These are phyloP conservation scores for Nerophis lumbriciformis DNA, from an alignment of 2,113 vertebrate species.

Conservation along the genomic window DNA sequence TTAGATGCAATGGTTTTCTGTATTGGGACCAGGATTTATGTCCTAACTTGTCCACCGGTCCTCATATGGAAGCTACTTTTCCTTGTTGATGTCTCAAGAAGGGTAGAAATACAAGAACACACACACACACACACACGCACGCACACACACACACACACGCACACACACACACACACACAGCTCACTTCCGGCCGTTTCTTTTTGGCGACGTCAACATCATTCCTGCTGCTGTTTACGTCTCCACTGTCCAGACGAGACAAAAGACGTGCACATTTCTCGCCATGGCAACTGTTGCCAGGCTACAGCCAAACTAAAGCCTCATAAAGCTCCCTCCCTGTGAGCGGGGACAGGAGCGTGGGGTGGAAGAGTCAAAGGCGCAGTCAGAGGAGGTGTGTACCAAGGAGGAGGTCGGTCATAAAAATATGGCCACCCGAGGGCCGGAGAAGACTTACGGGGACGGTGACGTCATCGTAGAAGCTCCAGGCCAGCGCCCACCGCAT, in stretches of 20 bases:
- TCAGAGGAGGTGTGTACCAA: slow-evolving; percentile 41
- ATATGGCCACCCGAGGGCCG: not conserved
- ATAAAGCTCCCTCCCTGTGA: slow-evolving; percentile 35
- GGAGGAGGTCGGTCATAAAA: slow-evolving; percentile 14
- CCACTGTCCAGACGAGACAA: slow-evolving; percentile 32
- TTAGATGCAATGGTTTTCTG: no score
- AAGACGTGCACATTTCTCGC: slow-evolving; percentile 25
- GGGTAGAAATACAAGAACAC: not conserved
- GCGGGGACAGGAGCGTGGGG: slow-evolving; percentile 62
- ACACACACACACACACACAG: not conserved
- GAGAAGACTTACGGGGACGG: slow-evolving; percentile 84
- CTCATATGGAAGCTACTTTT: no score
- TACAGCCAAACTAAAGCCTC: slow-evolving; percentile 56
- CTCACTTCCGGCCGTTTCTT: not conserved
- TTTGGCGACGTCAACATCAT: not conserved
- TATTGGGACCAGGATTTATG: no score
- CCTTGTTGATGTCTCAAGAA: no score
- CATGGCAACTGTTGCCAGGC: slow-evolving; percentile 71
- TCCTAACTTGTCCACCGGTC: no score
- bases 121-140: slow-evolving; percentile 1
- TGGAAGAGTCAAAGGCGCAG: slow-evolving; percentile 41
- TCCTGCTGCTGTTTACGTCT: not conserved
- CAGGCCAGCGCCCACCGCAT: slow-evolving; percentile 98
- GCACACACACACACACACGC: slow-evolving; percentile 10
- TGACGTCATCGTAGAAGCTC: slow-evolving; percentile 95